Conservation (phyloP, 2,797 vertebrate species). For the Allochrocebus solatus region DNA sequence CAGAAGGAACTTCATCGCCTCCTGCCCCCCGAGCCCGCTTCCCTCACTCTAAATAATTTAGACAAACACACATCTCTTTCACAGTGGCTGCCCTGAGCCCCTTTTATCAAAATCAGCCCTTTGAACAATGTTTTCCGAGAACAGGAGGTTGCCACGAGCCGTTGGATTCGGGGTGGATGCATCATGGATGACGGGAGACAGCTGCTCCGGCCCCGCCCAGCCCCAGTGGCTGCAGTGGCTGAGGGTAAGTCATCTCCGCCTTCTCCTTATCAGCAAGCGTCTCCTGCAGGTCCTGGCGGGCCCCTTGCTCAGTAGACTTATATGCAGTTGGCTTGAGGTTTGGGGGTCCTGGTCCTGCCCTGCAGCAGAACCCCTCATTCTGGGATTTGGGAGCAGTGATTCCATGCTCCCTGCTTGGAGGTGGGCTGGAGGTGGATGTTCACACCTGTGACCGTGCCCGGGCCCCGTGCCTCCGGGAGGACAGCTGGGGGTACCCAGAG, state of each 20-base stretch:
- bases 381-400: accelerated
- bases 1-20: not conserved
- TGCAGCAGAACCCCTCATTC: accelerated
- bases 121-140: not conserved
- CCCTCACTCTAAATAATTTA: not conserved
- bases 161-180: accelerated
- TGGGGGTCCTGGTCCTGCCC: accelerated
- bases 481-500: not conserved
- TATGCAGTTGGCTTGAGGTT: accelerated
- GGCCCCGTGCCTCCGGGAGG: not conserved
- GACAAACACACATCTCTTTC: not conserved
- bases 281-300: accelerated
- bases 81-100: not conserved
- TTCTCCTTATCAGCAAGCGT: too few species aligned
- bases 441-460: accelerated
- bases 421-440: not conserved
- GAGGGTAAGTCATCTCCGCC: too few species aligned
- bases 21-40: accelerated
- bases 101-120: not conserved
- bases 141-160: not conserved
- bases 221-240: too few species aligned
- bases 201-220: too few species aligned
- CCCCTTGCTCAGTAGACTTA: not conserved
- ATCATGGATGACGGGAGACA: not conserved
- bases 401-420: not conserved